Evolutionary conservation across 2,797 vertebrate genomes (phyloP), one percentile per base, ranked within the genome.

Genomic region (Molossus alvarezi): DNA sequence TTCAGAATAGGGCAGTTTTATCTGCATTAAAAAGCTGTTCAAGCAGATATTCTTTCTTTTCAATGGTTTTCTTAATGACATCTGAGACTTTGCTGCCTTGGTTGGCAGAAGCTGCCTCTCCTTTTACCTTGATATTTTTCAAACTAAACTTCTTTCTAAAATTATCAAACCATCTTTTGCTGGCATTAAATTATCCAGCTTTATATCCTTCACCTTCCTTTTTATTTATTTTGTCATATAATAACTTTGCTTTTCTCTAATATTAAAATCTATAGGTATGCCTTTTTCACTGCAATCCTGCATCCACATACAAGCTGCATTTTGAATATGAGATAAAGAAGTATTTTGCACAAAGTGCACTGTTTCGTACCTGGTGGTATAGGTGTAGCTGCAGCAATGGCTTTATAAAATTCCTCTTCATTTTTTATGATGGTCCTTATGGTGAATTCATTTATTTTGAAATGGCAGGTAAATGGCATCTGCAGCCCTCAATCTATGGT

Each of bases 361-460:
- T 29, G 9, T 76, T n/a, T 76, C 53, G 48, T 64, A 10, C 29
- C 57, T 88, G 37, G 27, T 87, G 29, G 45, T n/a, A 17, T 62
- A 18, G 41, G 27, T 21, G 29, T 77, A 76, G 27, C 71, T 33
- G 5, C 21, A 62, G 21, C 86, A 37, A 76, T 29, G 23, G 14
- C 45, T 62, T 76, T 20, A 51, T 33, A 3, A 76, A 51, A 20
- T 13, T 20, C 3, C 27, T 58, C 15, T 73, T 48, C 9, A 27
- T 11, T 84, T 48, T 73, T 15, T 45, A 67, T 21, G 51, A n/a
- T 62, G 9, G 20, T 51, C 41, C 57, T 88, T 64, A 51, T n/a
- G 17, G 27, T 62, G 57, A 13, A 51, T 87, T 87, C 41, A 73
- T 87, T 60, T 87, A n/a, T 87, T 27, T 75, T 75, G 71, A 88